phyloP scores from a whole-genome alignment of 2,888 invertebrate genomes.

The Globia sparganii region DNA sequence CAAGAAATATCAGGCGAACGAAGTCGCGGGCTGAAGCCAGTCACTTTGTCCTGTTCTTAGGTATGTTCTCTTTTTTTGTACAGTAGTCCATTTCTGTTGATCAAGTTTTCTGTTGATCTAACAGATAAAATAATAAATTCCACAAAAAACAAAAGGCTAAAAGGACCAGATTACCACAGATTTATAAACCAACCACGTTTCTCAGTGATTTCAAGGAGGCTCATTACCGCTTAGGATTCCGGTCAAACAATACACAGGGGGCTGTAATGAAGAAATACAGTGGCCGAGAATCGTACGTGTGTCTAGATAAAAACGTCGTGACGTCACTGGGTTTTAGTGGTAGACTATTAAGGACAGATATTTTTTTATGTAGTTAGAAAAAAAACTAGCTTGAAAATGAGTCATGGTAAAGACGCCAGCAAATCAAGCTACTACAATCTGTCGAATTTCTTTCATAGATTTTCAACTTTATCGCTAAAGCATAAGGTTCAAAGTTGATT shows the following conservation, averaged over 20 bases:
- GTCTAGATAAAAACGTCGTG: neutral
- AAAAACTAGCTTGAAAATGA: neutral
- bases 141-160: constrained; percentile 10
- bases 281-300: constrained; percentile 14
- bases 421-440: no score
- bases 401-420: neutral
- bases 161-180: constrained; percentile 13
- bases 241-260: constrained; percentile 46
- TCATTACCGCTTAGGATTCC: constrained; percentile 52
- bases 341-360: neutral
- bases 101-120: no score
- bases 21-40: no score
- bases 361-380: neutral
- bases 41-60: no score
- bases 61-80: no score
- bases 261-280: constrained; percentile 45
- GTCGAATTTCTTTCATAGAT: no score
- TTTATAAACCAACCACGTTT: constrained; percentile 50
- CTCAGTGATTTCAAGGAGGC: constrained; percentile 33
- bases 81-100: no score
- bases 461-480: no score
- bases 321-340: neutral
- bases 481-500: no score
- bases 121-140: no score
- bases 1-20: no score